These are phyloP conservation scores for zebrafish (Danio rerio) DNA, from an alignment of 2,113 vertebrate species.

Conservation along the genomic window DNA sequence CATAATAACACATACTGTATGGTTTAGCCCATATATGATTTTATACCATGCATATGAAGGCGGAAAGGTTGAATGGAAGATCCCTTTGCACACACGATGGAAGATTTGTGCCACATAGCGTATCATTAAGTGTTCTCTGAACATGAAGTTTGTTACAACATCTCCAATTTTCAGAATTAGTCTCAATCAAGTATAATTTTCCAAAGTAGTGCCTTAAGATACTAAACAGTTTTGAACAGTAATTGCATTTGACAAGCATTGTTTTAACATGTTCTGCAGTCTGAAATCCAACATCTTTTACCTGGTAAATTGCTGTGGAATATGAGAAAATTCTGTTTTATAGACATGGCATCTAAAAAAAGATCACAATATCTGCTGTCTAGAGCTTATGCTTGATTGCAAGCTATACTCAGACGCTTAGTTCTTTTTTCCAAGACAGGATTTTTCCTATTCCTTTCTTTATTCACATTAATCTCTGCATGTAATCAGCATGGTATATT, in stretches of 20 bases:
- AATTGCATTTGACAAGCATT: slow-evolving; percentile 69
- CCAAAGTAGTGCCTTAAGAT: slow-evolving; percentile 72
- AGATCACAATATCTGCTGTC: slow-evolving; percentile 12
- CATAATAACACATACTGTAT: slow-evolving; percentile 42
- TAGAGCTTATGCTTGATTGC: slow-evolving; percentile 24
- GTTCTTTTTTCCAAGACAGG: background rate
- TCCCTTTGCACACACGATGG: slow-evolving; percentile 60
- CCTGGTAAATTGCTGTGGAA: slow-evolving; percentile 47
- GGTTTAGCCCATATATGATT: slow-evolving; percentile 57
- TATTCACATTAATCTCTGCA: background rate
- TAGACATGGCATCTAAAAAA: slow-evolving; percentile 24
- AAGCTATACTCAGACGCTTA: slow-evolving; percentile 6
- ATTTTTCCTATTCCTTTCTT: background rate
- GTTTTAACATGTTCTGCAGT: slow-evolving; percentile 66
- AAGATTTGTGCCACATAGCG: slow-evolving; percentile 60
- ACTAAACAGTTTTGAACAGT: slow-evolving; percentile 62
- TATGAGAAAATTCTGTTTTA: background rate
- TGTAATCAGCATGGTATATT: background rate
- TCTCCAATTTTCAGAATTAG: slow-evolving; percentile 69
- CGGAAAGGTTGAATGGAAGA: slow-evolving; percentile 57
- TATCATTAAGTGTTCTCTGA: slow-evolving; percentile 74
- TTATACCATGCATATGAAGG: slow-evolving; percentile 43
- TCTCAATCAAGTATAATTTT: slow-evolving; percentile 79
- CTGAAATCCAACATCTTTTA: slow-evolving; percentile 59
- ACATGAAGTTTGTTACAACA: slow-evolving; percentile 65